Conservation (phyloP, 2,113 vertebrate species). For the Upupa epops region DNA sequence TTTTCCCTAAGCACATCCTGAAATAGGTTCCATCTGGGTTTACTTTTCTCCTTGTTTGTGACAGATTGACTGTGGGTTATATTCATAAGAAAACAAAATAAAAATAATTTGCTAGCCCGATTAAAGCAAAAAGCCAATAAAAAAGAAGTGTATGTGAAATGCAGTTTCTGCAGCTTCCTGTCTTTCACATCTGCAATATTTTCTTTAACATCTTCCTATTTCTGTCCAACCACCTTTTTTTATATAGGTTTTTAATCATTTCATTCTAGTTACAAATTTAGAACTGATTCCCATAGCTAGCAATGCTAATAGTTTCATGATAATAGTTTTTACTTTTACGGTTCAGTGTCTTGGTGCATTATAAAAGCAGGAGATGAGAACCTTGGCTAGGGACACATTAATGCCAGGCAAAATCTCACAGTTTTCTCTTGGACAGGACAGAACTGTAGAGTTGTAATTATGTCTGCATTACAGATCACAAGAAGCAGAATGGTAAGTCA, state of each 20-base stretch:
- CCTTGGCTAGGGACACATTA: not conserved
- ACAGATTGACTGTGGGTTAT: not conserved
- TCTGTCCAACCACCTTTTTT: not conserved
- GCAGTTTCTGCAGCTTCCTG: not conserved
- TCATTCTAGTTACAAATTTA: constrained; percentile 1
- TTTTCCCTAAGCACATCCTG: not conserved
- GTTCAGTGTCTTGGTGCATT: not conserved
- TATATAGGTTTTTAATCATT: not conserved
- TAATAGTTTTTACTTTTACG: not conserved
- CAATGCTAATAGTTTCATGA: not conserved
- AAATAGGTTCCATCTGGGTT: not conserved
- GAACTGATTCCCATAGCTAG: not conserved
- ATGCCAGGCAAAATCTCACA: not conserved
- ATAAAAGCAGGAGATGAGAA: not conserved
- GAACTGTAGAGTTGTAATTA: not conserved
- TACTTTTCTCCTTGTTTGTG: not conserved
- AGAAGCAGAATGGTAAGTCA: not conserved
- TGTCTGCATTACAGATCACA: not conserved
- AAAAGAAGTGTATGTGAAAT: not conserved
- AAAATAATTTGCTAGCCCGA: not conserved
- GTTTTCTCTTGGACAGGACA: not conserved
- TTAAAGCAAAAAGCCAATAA: not conserved
- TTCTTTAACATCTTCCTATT: not conserved
- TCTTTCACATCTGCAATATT: not conserved
- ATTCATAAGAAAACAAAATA: not conserved